Percentiles rank a stretch among this genome's conserved stretches.
phyloP scores from a whole-genome alignment of 1,140 invertebrate species.

The Danaus plexippus region DNA sequence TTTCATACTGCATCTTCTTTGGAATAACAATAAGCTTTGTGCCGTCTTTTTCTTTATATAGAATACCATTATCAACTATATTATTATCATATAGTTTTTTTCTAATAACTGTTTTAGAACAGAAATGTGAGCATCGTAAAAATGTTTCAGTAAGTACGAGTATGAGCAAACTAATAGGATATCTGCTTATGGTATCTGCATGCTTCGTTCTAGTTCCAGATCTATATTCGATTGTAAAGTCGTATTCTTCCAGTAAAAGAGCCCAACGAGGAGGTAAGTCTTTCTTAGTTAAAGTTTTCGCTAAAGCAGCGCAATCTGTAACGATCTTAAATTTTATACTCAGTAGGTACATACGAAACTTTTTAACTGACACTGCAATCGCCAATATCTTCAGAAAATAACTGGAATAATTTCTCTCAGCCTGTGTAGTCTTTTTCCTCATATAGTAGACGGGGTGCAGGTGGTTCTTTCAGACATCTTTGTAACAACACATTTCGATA shows the following conservation, averaged over 20 bases:
- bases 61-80: slow-evolving; percentile 28
- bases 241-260: slow-evolving; percentile 36
- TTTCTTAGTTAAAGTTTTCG: slow-evolving; percentile 50
- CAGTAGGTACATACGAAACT: slow-evolving; percentile 68
- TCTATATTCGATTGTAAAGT: slow-evolving; percentile 46
- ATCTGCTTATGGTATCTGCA: slow-evolving; percentile 56
- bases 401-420: slow-evolving; percentile 57
- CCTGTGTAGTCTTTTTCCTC: slow-evolving; percentile 32
- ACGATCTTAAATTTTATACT: slow-evolving; percentile 63
- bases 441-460: slow-evolving; percentile 41
- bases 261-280: slow-evolving; percentile 36
- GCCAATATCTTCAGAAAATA: slow-evolving; percentile 70
- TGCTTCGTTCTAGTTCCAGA: slow-evolving; percentile 49
- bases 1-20: slow-evolving; percentile 4
- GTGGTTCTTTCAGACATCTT: no score
- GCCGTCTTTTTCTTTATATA: slow-evolving; percentile 34
- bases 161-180: slow-evolving; percentile 33
- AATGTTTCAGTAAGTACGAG: slow-evolving; percentile 18
- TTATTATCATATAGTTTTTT: slow-evolving; percentile 26
- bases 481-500: slow-evolving; percentile 35
- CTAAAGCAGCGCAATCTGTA: slow-evolving; percentile 50
- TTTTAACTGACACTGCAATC: slow-evolving; percentile 64
- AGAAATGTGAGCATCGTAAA: no score
- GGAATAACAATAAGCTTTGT: slow-evolving; percentile 33
- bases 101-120: slow-evolving; percentile 28